A percentile compares a stretch with the other conserved stretches of the same genome.
These are phyloP conservation scores for Periphyllus acericola DNA, from an alignment of 2,888 invertebrate genomes.

Conservation along the genomic window DNA sequence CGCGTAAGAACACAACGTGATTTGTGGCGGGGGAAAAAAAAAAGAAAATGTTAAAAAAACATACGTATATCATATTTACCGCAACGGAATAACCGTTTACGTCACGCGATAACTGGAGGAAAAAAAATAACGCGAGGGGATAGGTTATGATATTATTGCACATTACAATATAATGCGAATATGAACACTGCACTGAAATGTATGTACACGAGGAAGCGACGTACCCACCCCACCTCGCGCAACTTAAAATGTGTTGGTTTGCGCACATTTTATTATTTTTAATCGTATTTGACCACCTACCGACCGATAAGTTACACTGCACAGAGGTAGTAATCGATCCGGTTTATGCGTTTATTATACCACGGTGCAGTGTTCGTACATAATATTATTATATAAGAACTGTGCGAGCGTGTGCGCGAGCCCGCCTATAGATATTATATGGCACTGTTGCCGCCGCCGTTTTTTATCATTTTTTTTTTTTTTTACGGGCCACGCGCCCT, in stretches of 20 bases:
- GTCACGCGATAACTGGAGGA: neutral
- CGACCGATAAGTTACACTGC: constrained; percentile 8
- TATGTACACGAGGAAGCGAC: too few species aligned
- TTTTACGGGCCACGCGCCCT: constrained; percentile 6
- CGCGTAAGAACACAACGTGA: neutral
- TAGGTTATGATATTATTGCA: neutral
- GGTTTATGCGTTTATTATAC: neutral
- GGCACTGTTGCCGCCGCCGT: neutral
- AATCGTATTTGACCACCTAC: neutral
- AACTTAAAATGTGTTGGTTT: neutral
- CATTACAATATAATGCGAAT: neutral
- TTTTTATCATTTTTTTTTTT: neutral
- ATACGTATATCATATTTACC: neutral
- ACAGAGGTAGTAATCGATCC: constrained; percentile 5
- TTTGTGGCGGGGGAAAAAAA: neutral
- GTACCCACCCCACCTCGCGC: neutral
- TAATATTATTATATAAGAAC: neutral
- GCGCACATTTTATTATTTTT: neutral
- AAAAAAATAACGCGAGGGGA: neutral
- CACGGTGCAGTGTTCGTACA: neutral
- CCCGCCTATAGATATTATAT: neutral
- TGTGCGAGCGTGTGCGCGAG: neutral
- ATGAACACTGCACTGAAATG: neutral
- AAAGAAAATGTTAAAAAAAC: neutral
- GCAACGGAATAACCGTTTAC: neutral